Evolutionary conservation across 1,140 invertebrate species (phyloP).

Genomic region (Nasonia longicornis): DNA sequence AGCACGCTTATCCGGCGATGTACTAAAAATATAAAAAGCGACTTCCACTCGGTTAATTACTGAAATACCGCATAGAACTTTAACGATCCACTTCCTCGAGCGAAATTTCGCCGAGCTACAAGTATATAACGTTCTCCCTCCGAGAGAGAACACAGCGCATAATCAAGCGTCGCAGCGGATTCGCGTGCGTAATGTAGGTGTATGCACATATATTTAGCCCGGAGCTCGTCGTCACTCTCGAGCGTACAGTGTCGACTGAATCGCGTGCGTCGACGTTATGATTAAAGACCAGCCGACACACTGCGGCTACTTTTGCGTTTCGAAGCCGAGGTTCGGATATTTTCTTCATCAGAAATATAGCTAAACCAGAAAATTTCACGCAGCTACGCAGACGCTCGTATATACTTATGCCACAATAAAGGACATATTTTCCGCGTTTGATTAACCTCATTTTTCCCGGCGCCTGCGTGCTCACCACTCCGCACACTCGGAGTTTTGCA

Average conservation of each 20-base stretch:
- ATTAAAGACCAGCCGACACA: slow-evolving; percentile 10
- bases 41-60: too few species aligned
- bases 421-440: background rate
- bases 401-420: background rate
- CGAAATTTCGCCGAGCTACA: background rate
- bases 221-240: background rate
- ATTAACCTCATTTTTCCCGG: slow-evolving; percentile 11
- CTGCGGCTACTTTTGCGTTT: too few species aligned
- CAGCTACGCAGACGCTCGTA: too few species aligned
- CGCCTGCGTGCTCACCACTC: background rate
- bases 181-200: slow-evolving; percentile 18
- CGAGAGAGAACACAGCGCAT: background rate
- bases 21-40: too few species aligned
- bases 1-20: too few species aligned
- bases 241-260: slow-evolving; percentile 5
- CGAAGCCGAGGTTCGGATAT: too few species aligned
- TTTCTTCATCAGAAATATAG: too few species aligned
- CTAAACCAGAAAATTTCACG: too few species aligned
- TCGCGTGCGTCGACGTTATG: slow-evolving; percentile 5
- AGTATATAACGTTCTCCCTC: background rate
- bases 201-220: slow-evolving; percentile 13
- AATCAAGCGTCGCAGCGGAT: background rate
- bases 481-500: background rate
- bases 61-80: background rate
- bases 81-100: slow-evolving; percentile 1